Conservation (phyloP, 2,888 invertebrate species). For the Platycheirus albimanus region DNA sequence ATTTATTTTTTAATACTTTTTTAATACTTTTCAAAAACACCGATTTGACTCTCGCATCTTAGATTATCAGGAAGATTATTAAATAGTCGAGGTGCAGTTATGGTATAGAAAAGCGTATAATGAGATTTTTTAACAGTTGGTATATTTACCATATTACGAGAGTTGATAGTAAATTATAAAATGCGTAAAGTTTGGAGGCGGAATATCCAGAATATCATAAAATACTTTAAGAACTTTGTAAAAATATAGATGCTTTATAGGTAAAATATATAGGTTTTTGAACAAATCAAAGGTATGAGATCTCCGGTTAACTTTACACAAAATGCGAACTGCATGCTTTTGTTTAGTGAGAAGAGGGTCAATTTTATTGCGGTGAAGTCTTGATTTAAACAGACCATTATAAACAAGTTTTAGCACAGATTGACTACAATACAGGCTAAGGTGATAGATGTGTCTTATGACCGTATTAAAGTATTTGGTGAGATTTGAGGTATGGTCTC, state of each 20-base stretch:
- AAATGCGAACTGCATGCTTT: slow-evolving; percentile 19
- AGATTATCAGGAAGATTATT: slow-evolving; percentile 8
- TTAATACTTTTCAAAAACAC: too few species aligned
- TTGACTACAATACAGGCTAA: slow-evolving; percentile 3
- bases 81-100: slow-evolving; percentile 7
- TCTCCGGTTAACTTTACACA: slow-evolving; percentile 20
- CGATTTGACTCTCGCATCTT: too few species aligned
- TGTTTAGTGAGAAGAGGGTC: neutral
- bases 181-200: neutral
- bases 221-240: slow-evolving; percentile 28
- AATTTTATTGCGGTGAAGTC: slow-evolving; percentile 1
- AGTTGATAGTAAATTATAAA: slow-evolving; percentile 19
- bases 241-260: slow-evolving; percentile 8
- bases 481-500: neutral
- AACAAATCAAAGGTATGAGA: slow-evolving; percentile 16
- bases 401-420: slow-evolving; percentile 1
- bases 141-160: neutral
- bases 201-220: slow-evolving; percentile 27
- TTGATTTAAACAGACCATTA: neutral
- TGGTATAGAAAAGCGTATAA: slow-evolving; percentile 11
- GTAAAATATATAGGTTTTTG: neutral
- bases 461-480: neutral
- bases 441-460: slow-evolving; percentile 8
- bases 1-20: too few species aligned
- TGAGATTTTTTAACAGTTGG: neutral